Evolutionary conservation across 2,888 invertebrate genomes (phyloP), one percentile per base, ranked within the genome.

Genomic region (Hemicrepidius hirtus): DNA sequence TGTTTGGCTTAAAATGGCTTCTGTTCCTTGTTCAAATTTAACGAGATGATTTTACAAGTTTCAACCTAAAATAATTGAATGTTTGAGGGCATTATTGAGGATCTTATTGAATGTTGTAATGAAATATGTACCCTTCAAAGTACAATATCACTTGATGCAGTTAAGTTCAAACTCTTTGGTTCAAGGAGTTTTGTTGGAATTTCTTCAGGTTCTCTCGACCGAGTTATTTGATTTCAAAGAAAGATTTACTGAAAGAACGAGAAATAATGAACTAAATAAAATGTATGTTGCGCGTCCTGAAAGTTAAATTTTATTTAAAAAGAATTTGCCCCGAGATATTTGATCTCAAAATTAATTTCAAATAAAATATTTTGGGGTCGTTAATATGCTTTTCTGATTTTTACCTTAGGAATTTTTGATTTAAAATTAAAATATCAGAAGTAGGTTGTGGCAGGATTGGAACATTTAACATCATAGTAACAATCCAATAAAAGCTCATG

Each of bases 1-100:
- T 44, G 44, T 44, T 24, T 21, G 21, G 49, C 20, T 49, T 49
- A 49, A 24, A 49, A 49, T 24, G 20, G 21, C 41, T 49, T 49
- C 12, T 5, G 49, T 49, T 49, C 1, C 18, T 12, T 49, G 24
- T 24, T 20, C 21, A 24, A 49, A 49, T 49, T 49, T 49, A 49
- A 49, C 16, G 41, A 41, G 41, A 13, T 41, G 13, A n/a, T 41
- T n/a, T 13, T 13, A 41, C n/a, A 32, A 32, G 32, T 32, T 9
- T 9, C 32, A 32, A 24, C 1, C 32, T 32, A 32, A 32, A 32
- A 32, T 32, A 32, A 32, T 32, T 32, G 32, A 32, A 32, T 32
- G 9, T 32, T 32, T 32, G 32, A 5, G 32, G 9, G 32, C 32
- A 6, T 32, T 32, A 32, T 32, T 9, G 32, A 32, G 9, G 5